A percentile compares a stretch with the other conserved stretches of the same genome.
Conservation (phyloP, 2,888 invertebrate species). For the Elysia crispata region DNA sequence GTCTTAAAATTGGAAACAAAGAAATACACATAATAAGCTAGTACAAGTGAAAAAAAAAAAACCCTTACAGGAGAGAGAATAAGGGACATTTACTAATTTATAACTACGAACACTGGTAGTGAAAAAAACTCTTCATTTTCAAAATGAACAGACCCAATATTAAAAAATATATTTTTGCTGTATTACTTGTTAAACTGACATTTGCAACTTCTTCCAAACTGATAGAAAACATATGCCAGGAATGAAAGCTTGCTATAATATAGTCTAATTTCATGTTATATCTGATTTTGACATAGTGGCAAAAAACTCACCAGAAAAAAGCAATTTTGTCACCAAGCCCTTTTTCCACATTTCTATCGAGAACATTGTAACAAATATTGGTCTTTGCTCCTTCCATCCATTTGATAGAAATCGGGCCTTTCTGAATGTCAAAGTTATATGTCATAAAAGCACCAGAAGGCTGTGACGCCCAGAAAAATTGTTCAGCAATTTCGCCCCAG, state of each 20-base stretch:
- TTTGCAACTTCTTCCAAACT: no score
- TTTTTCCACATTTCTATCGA: slow-evolving; percentile 93
- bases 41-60: no score
- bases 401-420: slow-evolving; percentile 93
- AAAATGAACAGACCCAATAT: no score
- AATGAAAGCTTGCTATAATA: background rate
- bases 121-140: no score
- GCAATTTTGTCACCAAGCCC: slow-evolving; percentile 94
- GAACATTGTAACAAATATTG: slow-evolving; percentile 95
- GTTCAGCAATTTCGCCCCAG: slow-evolving; percentile 94
- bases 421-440: slow-evolving; percentile 92
- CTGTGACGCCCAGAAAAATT: slow-evolving; percentile 90
- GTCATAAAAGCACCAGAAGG: slow-evolving; percentile 86
- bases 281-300: background rate
- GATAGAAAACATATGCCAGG: background rate
- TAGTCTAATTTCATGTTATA: background rate
- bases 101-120: no score
- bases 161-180: no score
- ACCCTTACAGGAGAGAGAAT: no score
- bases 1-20: no score
- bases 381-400: slow-evolving; percentile 97
- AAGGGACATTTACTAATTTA: no score
- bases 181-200: no score
- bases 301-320: slow-evolving; percentile 91
- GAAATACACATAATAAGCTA: no score